Evolutionary conservation across 2,797 vertebrate species (phyloP), one percentile per base, ranked within the genome.

Genomic region (Austrolebias charrua): DNA sequence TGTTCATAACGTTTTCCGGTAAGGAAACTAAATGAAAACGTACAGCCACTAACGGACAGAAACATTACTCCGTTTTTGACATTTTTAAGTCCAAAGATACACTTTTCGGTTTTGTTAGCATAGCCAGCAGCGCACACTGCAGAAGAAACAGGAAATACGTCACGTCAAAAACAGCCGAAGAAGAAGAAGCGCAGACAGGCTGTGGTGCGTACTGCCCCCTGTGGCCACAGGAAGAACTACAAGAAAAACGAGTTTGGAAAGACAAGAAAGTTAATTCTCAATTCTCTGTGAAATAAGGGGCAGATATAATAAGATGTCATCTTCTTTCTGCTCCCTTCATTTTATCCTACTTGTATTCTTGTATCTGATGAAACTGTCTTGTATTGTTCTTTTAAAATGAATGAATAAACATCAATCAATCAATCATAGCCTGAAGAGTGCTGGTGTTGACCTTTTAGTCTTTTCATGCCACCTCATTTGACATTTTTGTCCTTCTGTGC

Each of bases 111-210:
- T 60, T 38, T 58, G 65, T 45, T 76, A 59, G 55, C 13, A 51
- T 55, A 56, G n/a, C 46, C 11, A 35, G 10, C 11, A 35, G 10
- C 0, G 18, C 66, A 62, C 51, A 54, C 10, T 46, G 1, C 47
- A 9, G 50, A 0, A 0, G 4, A 46, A 60, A 64, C 42, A 66
- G 76, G 79, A 86, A 71, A 58, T 0, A 51, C 74, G 58, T 86
- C 51, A 64, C 5, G 0, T 1, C 3, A 20, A 16, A 33, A 20
- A 3, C 1, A 0, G 13, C 8, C 2, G 40, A 69, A 66, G 38
- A 56, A 66, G 35, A 19, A 1, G 10, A 35, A 19, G n/a, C 52
- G 19, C 12, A 4, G 29, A 15, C 4, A 7, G 18, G 4, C 24
- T 1, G 48, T 1, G 1, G 59, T 35, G 42, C 20, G 20, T 13